Conservation (phyloP, 2,888 invertebrate species). For the Scaeva pyrastri region DNA sequence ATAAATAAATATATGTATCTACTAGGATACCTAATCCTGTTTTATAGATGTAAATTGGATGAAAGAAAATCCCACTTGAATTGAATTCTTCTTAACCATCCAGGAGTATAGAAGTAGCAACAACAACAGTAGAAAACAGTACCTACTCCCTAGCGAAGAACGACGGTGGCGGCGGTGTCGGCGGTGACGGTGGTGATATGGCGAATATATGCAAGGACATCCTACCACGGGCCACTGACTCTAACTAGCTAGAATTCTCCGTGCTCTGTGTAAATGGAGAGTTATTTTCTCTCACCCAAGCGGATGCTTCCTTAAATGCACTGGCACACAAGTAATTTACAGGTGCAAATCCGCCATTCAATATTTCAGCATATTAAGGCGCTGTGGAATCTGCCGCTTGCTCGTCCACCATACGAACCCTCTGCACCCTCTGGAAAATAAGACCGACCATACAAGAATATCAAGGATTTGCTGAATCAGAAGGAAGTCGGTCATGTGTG, state of each 20-base stretch:
- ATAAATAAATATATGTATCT: too few relatives aligned
- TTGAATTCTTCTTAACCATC: conserved; percentile 69
- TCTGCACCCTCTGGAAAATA: neutral
- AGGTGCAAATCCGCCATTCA: conserved; percentile 74
- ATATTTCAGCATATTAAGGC: conserved; percentile 71
- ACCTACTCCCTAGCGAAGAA: neutral
- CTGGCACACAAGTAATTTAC: conserved; percentile 64
- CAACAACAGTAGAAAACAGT: neutral
- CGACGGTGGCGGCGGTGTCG: too few relatives aligned
- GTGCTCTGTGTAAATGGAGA: conserved; percentile 2
- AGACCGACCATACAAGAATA: conserved; percentile 31
- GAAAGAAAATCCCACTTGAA: conserved; percentile 73
- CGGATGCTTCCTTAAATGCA: conserved; percentile 51
- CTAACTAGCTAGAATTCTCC: too few relatives aligned
- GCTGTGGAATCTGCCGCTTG: conserved; percentile 23
- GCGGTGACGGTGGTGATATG: neutral
- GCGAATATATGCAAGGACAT: conserved; percentile 40
- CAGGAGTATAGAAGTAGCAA: neutral
- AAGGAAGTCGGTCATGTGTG: conserved; percentile 11
- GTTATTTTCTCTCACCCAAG: conserved; percentile 35
- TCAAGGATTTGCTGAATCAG: conserved; percentile 44
- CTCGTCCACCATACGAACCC: neutral
- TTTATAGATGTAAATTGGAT: conserved; percentile 75
- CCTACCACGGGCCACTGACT: conserved; percentile 16
- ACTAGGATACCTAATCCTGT: conserved; percentile 68